phyloP scores from a whole-genome alignment of 2,113 vertebrate species.

The Glaucidium brasilianum region DNA sequence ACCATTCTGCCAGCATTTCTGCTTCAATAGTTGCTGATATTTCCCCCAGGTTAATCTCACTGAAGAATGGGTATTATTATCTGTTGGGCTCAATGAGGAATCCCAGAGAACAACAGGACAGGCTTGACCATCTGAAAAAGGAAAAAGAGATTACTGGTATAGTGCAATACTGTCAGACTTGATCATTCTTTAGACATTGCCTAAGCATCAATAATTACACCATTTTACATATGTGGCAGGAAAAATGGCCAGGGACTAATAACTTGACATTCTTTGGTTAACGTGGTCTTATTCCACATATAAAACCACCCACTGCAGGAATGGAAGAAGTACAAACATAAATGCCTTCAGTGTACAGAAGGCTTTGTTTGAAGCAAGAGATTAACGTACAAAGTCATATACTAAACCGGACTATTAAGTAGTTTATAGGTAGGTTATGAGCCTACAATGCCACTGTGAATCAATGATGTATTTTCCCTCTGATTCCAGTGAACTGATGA shows the following conservation, averaged over 20 bases:
- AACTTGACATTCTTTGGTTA: background rate
- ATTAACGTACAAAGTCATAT: background rate
- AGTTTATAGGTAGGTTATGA: background rate
- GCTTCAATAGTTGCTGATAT: constrained; percentile 85
- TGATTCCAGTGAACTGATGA: background rate
- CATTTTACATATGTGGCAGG: background rate
- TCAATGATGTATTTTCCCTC: background rate
- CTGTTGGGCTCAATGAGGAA: constrained; percentile 76
- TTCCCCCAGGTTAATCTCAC: constrained; percentile 84
- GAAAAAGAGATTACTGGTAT: background rate
- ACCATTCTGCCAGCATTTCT: constrained; percentile 89
- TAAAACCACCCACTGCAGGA: constrained; percentile 42
- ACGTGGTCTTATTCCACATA: constrained; percentile 38
- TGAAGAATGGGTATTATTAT: constrained; percentile 73
- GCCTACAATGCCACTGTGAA: background rate
- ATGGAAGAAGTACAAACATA: constrained; percentile 29
- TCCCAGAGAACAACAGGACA: constrained; percentile 89
- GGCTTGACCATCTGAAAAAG: constrained; percentile 77
- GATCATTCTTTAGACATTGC: background rate
- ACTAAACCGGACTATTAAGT: background rate
- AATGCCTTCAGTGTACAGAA: constrained; percentile 15
- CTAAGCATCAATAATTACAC: background rate
- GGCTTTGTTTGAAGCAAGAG: constrained; percentile 19
- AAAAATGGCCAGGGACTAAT: background rate
- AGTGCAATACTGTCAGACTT: background rate